Evolutionary conservation across 2,888 invertebrate genomes (phyloP), one percentile per base, ranked within the genome.

Genomic region (Matsumyia berberina): DNA sequence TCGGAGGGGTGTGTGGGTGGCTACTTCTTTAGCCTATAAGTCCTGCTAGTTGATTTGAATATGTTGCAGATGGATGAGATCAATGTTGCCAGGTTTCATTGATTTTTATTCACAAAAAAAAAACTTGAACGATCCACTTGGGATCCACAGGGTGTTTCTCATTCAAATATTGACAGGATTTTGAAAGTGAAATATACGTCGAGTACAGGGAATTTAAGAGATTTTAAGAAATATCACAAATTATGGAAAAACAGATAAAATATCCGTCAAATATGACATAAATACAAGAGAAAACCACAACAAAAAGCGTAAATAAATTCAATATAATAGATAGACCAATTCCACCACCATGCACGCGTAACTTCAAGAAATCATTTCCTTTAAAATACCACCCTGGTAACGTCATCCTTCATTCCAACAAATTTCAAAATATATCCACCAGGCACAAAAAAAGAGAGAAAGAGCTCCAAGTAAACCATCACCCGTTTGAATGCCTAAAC

Each of bases 401-500:
- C 55, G 29, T 42, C 37, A 19, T 37, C 24, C 8, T 15, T 17
- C 57, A 33, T 37, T 11, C 29, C 12, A 19, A 53, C 11, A 29
- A 19, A 15, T 11, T 31, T 24, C 51, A 17, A 42, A 24, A 11
- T 11, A 12, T 39, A 17, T 11, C 55, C 60, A 4, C 5, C 29
- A 8, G 77, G 24, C 24, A 24, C 42, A 46, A 69, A 44, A 46
- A 24, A 9, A 73, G 9, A 58, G 35, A 44, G 15, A 57, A 42
- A 24, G 24, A 24, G 24, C 1, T n/a, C 42, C 37, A 70, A 69
- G 46, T 35, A 83, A 83, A 60, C 60, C 62, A 74, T 69, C 83
- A 49, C 46, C 67, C 55, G 62, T 69, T 69, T 69, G 67, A 79
- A 73, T 69, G 73, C 69, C 80, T 80, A 58, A 69, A 70, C 37